Conservation (phyloP, 2,113 vertebrate genomes). For the Malurus melanocephalus region DNA sequence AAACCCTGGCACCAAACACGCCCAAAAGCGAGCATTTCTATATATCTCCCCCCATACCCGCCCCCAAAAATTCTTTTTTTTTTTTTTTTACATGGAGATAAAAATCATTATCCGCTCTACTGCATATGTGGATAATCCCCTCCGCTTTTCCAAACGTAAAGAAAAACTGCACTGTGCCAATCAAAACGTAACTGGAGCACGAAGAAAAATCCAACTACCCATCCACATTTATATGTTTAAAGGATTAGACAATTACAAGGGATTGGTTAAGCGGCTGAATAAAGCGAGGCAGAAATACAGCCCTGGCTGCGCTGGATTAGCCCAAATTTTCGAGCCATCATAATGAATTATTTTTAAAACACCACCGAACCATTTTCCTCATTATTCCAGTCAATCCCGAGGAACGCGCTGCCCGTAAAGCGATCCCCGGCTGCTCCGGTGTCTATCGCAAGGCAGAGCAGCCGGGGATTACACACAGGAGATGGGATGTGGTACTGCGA, state of each 20-base stretch:
- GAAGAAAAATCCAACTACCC: constrained; percentile 67
- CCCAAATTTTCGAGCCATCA: constrained; percentile 47
- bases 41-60: fast-evolving
- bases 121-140: constrained; percentile 55
- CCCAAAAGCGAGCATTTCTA: neutral
- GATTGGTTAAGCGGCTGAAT: constrained; percentile 15
- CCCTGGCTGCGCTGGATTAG: constrained; percentile 32
- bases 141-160: constrained; percentile 53
- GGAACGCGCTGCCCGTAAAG: constrained; percentile 49
- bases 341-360: constrained; percentile 45
- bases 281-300: constrained; percentile 36
- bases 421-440: constrained; percentile 51
- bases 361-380: constrained; percentile 19
- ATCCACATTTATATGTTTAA: constrained; percentile 57
- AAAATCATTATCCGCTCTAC: constrained; percentile 30
- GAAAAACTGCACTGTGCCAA: constrained; percentile 56
- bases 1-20: neutral
- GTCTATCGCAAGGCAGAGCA: constrained; percentile 47
- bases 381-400: constrained; percentile 49
- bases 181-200: constrained; percentile 68
- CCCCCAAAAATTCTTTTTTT: neutral
- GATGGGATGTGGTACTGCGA: constrained; percentile 68
- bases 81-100: constrained; percentile 21
- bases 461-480: constrained; percentile 59
- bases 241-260: constrained; percentile 62